Evolutionary conservation across 2,888 invertebrate genomes (phyloP).

Genomic region (Spisula subtruncata): DNA sequence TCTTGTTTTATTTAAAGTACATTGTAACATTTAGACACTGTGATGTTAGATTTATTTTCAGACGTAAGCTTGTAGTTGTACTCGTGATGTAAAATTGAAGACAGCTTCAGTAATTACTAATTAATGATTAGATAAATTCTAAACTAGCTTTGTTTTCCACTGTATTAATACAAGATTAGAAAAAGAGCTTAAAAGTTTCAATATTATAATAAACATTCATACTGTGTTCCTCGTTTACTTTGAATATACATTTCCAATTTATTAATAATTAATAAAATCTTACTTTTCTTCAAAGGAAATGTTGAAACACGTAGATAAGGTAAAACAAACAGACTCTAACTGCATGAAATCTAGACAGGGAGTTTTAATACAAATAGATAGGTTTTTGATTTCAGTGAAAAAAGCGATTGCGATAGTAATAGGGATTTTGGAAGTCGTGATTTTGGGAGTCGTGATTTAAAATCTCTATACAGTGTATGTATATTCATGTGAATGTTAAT

Average conservation of each 20-base stretch:
- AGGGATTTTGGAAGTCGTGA: constrained; percentile 61
- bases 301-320: neutral
- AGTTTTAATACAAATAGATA: constrained; percentile 2
- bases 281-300: constrained; percentile 8
- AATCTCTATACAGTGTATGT: constrained; percentile 56
- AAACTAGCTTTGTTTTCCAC: too few relatives aligned
- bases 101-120: too few relatives aligned
- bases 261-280: neutral
- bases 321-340: constrained; percentile 3
- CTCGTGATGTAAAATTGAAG: too few relatives aligned
- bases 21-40: too few relatives aligned
- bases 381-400: constrained; percentile 57
- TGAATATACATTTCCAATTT: too few relatives aligned
- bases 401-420: constrained; percentile 57
- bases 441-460: constrained; percentile 57
- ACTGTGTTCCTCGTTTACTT: neutral
- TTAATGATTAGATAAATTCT: too few relatives aligned
- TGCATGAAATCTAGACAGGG: constrained; percentile 5
- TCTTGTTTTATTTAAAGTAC: too few relatives aligned
- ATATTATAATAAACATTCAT: too few relatives aligned
- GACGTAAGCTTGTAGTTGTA: too few relatives aligned
- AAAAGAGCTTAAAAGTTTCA: too few relatives aligned
- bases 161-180: too few relatives aligned
- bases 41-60: too few relatives aligned
- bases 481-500: constrained; percentile 26